A percentile compares a stretch with the other conserved stretches of the same genome.
These are phyloP conservation scores for Orchesella cincta DNA, from an alignment of 1,140 invertebrate genomes.

Conservation along the genomic window DNA sequence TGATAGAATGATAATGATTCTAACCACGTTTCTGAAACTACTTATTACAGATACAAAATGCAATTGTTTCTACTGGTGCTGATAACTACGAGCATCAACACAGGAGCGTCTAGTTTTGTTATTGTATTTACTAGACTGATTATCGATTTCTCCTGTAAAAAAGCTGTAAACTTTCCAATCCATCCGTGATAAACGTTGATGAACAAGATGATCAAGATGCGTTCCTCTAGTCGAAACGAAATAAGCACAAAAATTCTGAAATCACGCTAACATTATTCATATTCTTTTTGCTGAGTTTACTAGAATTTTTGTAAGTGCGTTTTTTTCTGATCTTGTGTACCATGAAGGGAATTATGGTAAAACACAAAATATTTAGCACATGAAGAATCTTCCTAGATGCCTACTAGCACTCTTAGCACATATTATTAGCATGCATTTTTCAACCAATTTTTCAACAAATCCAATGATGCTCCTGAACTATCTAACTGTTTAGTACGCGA, in stretches of 20 bases:
- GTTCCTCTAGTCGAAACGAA: not conserved
- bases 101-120: not conserved
- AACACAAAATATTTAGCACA: not conserved
- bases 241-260: not conserved
- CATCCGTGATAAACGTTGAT: slow-evolving; percentile 24
- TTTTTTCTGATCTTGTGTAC: not conserved
- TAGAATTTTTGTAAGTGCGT: not conserved
- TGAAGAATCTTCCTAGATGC: not conserved
- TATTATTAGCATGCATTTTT: not conserved
- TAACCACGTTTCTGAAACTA: slow-evolving; percentile 23
- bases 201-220: slow-evolving; percentile 25
- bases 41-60: slow-evolving; percentile 4
- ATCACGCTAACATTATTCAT: not conserved
- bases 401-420: not conserved
- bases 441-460: not conserved
- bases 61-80: not conserved
- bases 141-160: slow-evolving; percentile 22
- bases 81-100: not conserved
- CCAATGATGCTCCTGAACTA: not conserved
- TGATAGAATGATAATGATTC: slow-evolving; percentile 17
- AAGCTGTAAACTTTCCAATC: slow-evolving; percentile 26
- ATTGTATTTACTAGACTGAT: not conserved
- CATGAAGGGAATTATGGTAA: not conserved
- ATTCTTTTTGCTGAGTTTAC: not conserved
- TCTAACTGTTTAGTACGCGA: not conserved